A percentile compares a stretch with the other conserved stretches of the same genome.
Conservation (phyloP, 30 jellyfish, hydroid and myxozoan genomes). For the Chrysaora quinquecirrha region DNA sequence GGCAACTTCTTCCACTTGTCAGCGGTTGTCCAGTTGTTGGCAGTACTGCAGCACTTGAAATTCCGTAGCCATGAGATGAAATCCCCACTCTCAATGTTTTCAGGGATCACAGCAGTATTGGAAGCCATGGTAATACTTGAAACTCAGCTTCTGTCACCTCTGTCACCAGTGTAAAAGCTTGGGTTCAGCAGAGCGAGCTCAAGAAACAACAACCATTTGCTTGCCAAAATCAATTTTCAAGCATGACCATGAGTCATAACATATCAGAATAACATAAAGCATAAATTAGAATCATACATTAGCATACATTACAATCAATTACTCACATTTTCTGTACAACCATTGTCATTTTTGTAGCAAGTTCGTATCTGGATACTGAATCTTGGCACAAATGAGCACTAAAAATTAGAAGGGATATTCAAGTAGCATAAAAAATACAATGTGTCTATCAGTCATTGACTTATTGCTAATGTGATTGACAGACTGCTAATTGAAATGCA, state of each 20-base stretch:
- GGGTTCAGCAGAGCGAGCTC: not conserved
- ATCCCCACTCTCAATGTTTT: not conserved
- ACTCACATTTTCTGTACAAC: slow-evolving; percentile 89
- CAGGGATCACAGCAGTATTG: not conserved
- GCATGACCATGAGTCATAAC: no score
- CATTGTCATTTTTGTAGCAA: slow-evolving; percentile 91
- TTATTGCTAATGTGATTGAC: no score
- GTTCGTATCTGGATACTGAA: slow-evolving; percentile 83
- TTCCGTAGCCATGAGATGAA: not conserved
- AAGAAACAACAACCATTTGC: no score
- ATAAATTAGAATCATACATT: no score
- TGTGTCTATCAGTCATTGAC: no score
- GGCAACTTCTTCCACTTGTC: not conserved
- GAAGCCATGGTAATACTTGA: not conserved
- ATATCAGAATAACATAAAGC: no score
- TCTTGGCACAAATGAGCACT: slow-evolving; percentile 96
- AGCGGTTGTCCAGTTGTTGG: not conserved
- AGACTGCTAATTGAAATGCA: no score
- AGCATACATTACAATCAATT: no score
- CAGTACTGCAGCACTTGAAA: not conserved
- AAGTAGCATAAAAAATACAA: no score
- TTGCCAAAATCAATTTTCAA: no score
- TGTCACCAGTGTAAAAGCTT: not conserved
- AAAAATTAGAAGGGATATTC: no score
- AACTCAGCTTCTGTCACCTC: no score